These are phyloP conservation scores for Parus major DNA, from an alignment of 2,113 vertebrate species.

Conservation along the genomic window DNA sequence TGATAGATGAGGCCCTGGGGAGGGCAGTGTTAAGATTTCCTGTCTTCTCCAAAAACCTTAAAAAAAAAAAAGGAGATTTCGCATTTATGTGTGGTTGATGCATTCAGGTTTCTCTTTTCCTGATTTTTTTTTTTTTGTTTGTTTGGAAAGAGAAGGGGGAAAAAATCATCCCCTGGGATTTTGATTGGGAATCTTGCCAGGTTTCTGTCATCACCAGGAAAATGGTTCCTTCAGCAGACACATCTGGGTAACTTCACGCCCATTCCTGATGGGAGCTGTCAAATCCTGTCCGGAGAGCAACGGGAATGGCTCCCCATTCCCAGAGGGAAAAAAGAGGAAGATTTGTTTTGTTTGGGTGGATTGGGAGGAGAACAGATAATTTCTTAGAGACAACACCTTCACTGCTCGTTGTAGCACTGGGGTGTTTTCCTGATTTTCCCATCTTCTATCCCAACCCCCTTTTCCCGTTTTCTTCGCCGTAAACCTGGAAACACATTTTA, in stretches of 20 bases:
- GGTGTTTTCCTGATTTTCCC: neutral
- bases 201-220: constrained; percentile 44
- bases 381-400: neutral
- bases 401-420: neutral
- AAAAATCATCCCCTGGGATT: neutral
- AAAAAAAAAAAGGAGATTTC: neutral
- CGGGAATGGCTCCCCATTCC: neutral
- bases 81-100: neutral
- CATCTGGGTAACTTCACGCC: constrained; percentile 56
- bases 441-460: neutral
- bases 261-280: constrained; percentile 27
- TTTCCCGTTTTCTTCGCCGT: neutral
- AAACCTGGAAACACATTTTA: neutral
- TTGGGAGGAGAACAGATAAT: neutral
- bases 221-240: constrained; percentile 32
- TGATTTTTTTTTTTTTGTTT: neutral
- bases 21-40: neutral
- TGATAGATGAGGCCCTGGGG: constrained; percentile 30
- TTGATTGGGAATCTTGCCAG: constrained; percentile 40
- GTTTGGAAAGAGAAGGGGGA: rapidly evolving
- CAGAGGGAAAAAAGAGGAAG: neutral
- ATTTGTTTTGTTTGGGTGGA: neutral
- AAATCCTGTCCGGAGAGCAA: neutral
- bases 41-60: neutral
- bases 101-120: neutral